These are phyloP conservation scores for Syrrhaptes paradoxus DNA, from an alignment of 2,113 vertebrate genomes.

Conservation along the genomic window DNA sequence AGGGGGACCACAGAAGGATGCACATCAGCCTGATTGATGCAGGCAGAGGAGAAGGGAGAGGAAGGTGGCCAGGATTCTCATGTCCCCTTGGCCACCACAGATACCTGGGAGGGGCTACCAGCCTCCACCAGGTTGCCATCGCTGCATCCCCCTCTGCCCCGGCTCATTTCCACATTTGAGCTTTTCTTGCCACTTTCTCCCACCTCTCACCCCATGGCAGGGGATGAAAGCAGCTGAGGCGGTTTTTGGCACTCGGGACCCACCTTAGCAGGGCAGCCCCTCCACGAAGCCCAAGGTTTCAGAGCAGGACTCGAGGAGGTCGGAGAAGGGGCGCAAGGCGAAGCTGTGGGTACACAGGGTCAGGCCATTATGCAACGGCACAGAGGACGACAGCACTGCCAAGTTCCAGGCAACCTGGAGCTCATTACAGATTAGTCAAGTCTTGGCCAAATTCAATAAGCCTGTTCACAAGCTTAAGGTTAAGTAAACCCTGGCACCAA, in stretches of 20 bases:
- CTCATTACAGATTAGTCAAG: conserved; percentile 64
- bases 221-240: neutral
- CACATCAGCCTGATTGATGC: neutral
- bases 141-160: neutral
- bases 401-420: conserved; percentile 72
- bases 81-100: neutral
- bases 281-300: neutral
- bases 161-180: fast-evolving
- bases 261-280: neutral
- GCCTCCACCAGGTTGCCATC: neutral
- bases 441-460: conserved; percentile 73
- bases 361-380: conserved; percentile 67
- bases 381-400: neutral
- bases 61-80: neutral
- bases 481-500: conserved; percentile 50
- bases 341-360: neutral
- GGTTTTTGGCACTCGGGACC: neutral
- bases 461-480: conserved; percentile 62
- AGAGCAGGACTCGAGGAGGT: neutral
- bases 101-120: neutral
- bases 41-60: neutral
- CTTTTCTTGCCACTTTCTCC: neutral
- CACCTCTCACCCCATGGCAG: neutral
- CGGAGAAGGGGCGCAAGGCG: neutral
- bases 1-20: neutral